Percentiles rank a stretch among this genome's conserved stretches.
Evolutionary conservation across 2,797 vertebrate genomes (phyloP).

Genomic region (Ctenopoma kingsleyae): DNA sequence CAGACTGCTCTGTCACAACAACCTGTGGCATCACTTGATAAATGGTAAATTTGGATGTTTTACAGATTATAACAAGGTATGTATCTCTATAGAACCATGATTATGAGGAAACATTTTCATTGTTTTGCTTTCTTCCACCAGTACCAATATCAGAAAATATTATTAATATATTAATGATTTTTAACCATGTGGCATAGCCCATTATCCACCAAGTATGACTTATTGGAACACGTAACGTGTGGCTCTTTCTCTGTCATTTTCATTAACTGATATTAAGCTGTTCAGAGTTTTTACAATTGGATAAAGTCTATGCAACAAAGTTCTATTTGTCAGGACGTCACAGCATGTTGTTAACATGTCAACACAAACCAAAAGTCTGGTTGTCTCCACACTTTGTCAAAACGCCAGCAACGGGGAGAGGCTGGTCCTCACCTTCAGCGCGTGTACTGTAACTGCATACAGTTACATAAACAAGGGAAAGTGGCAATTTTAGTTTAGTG

Average conservation of each 20-base stretch:
- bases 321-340: not conserved
- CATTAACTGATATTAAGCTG: not conserved
- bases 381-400: constrained; percentile 39
- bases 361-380: constrained; percentile 48
- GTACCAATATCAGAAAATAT: not conserved
- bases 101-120: too few species aligned
- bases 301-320: constrained; percentile 65
- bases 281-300: constrained; percentile 16
- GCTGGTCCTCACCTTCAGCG: constrained; percentile 70
- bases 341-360: constrained; percentile 17
- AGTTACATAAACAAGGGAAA: constrained; percentile 75
- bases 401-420: constrained; percentile 50
- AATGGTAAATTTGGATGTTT: not conserved
- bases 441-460: constrained; percentile 14
- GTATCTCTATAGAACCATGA: not conserved
- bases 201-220: not conserved
- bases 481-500: constrained; percentile 77
- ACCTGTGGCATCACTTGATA: not conserved
- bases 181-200: not conserved
- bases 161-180: not conserved
- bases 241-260: constrained; percentile 4
- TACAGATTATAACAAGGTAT: not conserved
- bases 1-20: not conserved
- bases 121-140: not conserved
- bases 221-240: not conserved